Conservation (phyloP, 2,797 vertebrate species). For the Artibeus jamaicensis region DNA sequence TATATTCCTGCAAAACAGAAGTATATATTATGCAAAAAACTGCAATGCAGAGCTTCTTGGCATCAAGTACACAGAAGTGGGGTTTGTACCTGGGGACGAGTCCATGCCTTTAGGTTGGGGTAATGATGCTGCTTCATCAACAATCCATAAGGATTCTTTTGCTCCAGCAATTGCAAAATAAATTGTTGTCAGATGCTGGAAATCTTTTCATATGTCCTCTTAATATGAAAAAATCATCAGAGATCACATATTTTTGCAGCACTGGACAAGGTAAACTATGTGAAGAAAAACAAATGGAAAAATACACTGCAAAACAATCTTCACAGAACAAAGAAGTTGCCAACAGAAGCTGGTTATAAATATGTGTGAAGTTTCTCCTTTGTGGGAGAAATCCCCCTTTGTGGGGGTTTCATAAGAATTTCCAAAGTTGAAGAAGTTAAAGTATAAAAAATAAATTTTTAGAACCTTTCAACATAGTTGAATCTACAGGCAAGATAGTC, state of each 20-base stretch:
- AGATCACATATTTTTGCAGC: constrained; percentile 25
- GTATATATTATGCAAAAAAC: background rate
- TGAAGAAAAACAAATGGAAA: constrained; percentile 43
- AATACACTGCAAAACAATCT: constrained; percentile 14
- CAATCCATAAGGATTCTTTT: constrained; percentile 10
- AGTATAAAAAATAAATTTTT: constrained; percentile 4
- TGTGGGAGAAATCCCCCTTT: background rate
- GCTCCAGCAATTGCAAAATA: constrained; percentile 49
- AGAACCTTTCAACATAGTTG: background rate
- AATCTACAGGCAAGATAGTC: background rate
- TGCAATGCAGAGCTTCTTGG: background rate
- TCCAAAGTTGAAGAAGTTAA: background rate
- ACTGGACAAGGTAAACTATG: constrained; percentile 3
- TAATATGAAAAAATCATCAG: constrained; percentile 51
- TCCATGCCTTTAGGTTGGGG: background rate
- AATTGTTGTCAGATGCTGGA: constrained; percentile 57
- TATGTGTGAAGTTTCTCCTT: constrained; percentile 1
- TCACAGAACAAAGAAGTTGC: background rate
- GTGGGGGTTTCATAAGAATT: background rate
- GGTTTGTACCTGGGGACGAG: background rate
- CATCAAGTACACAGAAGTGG: background rate
- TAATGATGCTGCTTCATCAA: constrained; percentile 20
- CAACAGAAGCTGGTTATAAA: constrained; percentile 10
- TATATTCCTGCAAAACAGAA: background rate
- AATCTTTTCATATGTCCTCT: constrained; percentile 53